Conservation (phyloP, 2,113 vertebrate species). For the Cebidichthys violaceus region DNA sequence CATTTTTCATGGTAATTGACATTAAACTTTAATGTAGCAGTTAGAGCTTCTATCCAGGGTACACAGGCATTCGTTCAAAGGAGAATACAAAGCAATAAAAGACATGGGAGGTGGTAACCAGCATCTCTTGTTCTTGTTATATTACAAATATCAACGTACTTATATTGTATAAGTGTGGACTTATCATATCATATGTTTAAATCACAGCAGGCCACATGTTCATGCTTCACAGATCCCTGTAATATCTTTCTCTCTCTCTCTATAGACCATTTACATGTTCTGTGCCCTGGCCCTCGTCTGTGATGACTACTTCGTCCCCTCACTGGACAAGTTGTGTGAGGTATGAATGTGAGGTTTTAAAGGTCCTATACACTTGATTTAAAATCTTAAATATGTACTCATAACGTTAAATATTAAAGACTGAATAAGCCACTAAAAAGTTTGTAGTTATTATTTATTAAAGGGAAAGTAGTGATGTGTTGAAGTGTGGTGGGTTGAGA, state of each 20-base stretch:
- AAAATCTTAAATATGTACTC: not conserved
- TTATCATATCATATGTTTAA: not conserved
- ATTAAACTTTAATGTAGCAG: constrained; percentile 30
- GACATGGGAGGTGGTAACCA: not conserved
- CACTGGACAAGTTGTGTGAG: constrained; percentile 95
- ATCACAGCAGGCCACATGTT: not conserved
- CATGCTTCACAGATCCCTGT: constrained; percentile 3
- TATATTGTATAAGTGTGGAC: not conserved
- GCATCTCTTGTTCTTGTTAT: not conserved
- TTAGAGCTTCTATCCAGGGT: not conserved
- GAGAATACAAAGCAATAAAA: not conserved
- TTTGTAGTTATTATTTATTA: not conserved
- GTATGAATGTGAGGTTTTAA: constrained; percentile 76
- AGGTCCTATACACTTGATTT: not conserved
- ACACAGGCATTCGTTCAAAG: not conserved
- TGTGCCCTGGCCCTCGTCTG: constrained; percentile 94
- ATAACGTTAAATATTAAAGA: not conserved
- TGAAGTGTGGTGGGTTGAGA: not conserved
- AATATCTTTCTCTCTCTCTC: constrained; percentile 29
- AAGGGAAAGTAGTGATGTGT: not conserved
- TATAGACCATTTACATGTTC: constrained; percentile 96
- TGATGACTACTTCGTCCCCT: constrained; percentile 97
- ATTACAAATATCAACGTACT: not conserved
- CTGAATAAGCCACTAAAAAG: not conserved
- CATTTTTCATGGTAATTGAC: constrained; percentile 27